Conservation (phyloP, 2,888 invertebrate genomes). For the Melipona bicolor region DNA sequence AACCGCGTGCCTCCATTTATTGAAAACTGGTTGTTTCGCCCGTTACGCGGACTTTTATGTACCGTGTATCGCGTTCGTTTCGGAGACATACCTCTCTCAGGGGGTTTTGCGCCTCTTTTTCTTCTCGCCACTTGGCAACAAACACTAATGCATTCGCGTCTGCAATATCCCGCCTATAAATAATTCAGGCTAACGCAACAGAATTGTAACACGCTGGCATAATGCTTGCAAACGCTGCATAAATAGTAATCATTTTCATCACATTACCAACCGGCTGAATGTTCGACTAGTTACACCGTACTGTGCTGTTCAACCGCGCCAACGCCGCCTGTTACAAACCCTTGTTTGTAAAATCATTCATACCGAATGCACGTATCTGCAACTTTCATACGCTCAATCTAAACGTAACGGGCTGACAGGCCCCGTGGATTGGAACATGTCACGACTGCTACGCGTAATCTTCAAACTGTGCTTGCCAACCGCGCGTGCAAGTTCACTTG, state of each 20-base stretch:
- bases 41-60: constrained; percentile 52
- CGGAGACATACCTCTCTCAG: constrained; percentile 24
- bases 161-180: constrained; percentile 27
- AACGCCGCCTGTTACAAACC: background rate
- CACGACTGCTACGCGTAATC: background rate
- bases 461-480: background rate
- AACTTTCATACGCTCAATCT: constrained; percentile 47
- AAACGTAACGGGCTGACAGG: constrained; percentile 7
- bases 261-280: constrained; percentile 26
- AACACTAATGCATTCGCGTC: constrained; percentile 49
- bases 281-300: constrained; percentile 42
- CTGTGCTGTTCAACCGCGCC: background rate
- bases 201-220: constrained; percentile 33
- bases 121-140: constrained; percentile 46
- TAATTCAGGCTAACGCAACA: constrained; percentile 43
- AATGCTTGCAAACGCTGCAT: constrained; percentile 8
- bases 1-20: constrained; percentile 42
- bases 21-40: constrained; percentile 52
- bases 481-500: background rate
- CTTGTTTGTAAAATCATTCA: constrained; percentile 52
- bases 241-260: constrained; percentile 57
- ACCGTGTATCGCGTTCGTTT: constrained; percentile 34
- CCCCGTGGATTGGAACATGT: constrained; percentile 3
- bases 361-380: constrained; percentile 32
- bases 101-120: constrained; percentile 25